phyloP scores from a whole-genome alignment of 2,113 vertebrate species.

The Rhegmatorhina hoffmannsi region DNA sequence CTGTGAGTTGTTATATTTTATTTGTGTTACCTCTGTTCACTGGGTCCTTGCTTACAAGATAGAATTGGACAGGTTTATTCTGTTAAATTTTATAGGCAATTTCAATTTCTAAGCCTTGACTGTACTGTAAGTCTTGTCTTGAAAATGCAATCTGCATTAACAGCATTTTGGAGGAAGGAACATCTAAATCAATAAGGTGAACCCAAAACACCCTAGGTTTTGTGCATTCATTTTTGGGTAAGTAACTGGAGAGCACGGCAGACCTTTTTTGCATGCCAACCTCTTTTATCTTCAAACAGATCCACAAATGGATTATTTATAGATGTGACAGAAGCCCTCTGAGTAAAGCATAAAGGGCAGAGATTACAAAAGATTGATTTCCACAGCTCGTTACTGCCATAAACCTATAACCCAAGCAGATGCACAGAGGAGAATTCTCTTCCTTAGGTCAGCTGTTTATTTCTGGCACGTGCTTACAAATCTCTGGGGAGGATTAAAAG shows the following conservation, averaged over 20 bases:
- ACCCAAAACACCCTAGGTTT: neutral
- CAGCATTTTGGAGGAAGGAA: conserved; percentile 8
- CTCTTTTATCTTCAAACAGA: conserved; percentile 60
- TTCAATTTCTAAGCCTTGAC: conserved; percentile 34
- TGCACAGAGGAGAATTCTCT: conserved; percentile 39
- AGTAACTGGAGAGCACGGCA: conserved; percentile 16
- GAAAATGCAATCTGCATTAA: conserved; percentile 38
- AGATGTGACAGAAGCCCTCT: conserved; percentile 44
- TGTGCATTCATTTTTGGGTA: conserved; percentile 17
- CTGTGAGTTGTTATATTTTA: neutral
- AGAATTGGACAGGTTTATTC: neutral
- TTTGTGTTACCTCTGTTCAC: neutral
- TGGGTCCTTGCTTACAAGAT: neutral
- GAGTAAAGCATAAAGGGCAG: conserved; percentile 65
- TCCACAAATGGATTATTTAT: conserved; percentile 63
- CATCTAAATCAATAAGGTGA: conserved; percentile 42
- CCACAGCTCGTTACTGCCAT: conserved; percentile 56
- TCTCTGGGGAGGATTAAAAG: conserved; percentile 19
- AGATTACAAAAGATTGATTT: conserved; percentile 75
- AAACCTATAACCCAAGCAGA: conserved; percentile 62
- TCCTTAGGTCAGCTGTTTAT: conserved; percentile 57
- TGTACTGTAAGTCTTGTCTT: neutral
- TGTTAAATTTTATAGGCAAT: conserved; percentile 18
- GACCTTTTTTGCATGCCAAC: conserved; percentile 37
- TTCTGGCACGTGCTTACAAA: conserved; percentile 35